Evolutionary conservation across 2,888 invertebrate genomes (phyloP).

Genomic region (Poecilobothrus nobilitatus): DNA sequence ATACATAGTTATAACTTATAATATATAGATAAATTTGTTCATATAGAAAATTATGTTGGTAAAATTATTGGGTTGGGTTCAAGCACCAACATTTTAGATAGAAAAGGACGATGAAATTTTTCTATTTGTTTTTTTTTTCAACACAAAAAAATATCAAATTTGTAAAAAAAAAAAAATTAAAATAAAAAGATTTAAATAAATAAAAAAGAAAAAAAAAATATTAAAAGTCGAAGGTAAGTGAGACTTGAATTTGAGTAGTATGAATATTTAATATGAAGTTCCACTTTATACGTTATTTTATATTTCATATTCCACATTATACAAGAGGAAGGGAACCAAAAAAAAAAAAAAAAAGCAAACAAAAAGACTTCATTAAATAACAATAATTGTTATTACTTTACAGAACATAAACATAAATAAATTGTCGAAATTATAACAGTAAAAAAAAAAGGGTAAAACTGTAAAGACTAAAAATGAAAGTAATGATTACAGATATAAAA

Average conservation of each 20-base stretch:
- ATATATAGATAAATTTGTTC: too few relatives aligned
- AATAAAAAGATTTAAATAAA: neutral
- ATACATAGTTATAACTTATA: too few relatives aligned
- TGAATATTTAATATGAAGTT: neutral
- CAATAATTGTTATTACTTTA: slow-evolving; percentile 1
- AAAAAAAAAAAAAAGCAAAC: neutral
- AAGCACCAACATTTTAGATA: neutral
- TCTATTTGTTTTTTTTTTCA: neutral
- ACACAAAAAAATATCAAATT: too few relatives aligned
- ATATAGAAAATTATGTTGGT: neutral
- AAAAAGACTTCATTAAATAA: slow-evolving; percentile 3
- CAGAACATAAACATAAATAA: slow-evolving; percentile 1
- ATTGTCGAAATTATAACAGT: neutral
- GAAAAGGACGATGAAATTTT: neutral
- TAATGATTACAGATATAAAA: neutral
- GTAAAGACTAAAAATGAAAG: neutral
- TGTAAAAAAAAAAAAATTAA: neutral
- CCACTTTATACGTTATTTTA: neutral
- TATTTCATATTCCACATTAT: neutral
- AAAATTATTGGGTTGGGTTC: neutral
- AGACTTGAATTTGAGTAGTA: neutral
- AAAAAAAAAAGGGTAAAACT: neutral
- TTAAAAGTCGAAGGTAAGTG: neutral
- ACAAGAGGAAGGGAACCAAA: too few relatives aligned
- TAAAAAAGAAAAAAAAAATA: neutral